phyloP scores from a whole-genome alignment of 2,113 vertebrate genomes.

The Cnemophilus loriae region DNA sequence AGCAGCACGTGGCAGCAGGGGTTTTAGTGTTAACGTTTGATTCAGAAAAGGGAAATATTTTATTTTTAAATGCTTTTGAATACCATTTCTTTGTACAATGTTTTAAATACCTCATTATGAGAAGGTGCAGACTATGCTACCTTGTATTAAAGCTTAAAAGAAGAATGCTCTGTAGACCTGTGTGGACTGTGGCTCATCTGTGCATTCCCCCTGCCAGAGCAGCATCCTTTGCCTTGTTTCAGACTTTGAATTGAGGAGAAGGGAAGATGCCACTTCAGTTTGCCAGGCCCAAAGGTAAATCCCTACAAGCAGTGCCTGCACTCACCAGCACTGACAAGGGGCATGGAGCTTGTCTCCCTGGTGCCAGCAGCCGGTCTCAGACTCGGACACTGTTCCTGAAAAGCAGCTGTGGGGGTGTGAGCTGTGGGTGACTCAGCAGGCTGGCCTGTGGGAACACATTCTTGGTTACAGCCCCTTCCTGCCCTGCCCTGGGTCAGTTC shows the following conservation, averaged over 20 bases:
- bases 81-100: constrained; percentile 63
- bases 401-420: not conserved
- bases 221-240: not conserved
- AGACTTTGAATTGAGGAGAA: not conserved
- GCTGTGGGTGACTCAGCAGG: not conserved
- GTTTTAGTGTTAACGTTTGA: constrained; percentile 3
- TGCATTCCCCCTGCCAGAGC: not conserved
- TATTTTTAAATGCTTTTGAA: constrained; percentile 63
- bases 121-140: constrained; percentile 34
- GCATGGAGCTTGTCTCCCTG: not conserved
- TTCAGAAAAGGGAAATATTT: constrained; percentile 44
- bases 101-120: constrained; percentile 69
- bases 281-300: not conserved
- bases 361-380: not conserved
- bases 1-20: constrained; percentile 19
- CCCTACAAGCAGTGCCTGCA: not conserved
- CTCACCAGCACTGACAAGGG: not conserved
- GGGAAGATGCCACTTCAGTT: not conserved
- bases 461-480: not conserved
- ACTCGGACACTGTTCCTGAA: not conserved
- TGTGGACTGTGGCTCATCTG: constrained; percentile 7
- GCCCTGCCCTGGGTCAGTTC: not conserved
- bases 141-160: constrained; percentile 59
- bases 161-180: not conserved
- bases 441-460: not conserved